Percentiles rank a stretch among this genome's conserved stretches.
phyloP scores from a whole-genome alignment of 2,797 vertebrate genomes.

The Tapera naevia region DNA sequence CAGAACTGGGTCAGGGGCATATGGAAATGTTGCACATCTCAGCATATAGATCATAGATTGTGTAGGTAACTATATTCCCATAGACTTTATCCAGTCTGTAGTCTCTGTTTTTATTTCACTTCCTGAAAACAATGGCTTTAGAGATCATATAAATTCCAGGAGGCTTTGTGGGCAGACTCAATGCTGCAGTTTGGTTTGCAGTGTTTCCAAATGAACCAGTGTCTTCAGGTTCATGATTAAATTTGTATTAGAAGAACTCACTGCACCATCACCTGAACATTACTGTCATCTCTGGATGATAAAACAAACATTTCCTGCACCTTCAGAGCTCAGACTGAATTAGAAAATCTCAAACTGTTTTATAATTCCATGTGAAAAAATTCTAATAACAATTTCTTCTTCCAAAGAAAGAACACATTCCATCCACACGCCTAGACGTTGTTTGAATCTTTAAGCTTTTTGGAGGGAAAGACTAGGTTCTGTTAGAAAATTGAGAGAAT shows the following conservation, averaged over 20 bases:
- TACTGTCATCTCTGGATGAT: neutral
- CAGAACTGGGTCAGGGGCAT: neutral
- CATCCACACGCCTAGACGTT: neutral
- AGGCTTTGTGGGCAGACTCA: conserved; percentile 7
- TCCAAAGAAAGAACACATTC: neutral
- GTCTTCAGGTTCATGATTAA: neutral
- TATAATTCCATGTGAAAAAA: neutral
- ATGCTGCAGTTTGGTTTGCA: neutral
- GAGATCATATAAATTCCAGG: neutral
- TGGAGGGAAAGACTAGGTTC: neutral
- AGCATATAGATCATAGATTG: neutral
- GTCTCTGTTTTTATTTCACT: neutral
- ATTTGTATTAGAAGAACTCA: neutral
- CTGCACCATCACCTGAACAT: neutral
- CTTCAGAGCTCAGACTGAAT: neutral
- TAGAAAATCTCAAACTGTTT: neutral
- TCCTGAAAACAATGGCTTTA: neutral
- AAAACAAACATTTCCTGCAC: neutral
- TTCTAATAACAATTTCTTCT: neutral
- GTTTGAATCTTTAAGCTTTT: neutral
- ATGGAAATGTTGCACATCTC: neutral
- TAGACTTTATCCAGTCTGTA: neutral
- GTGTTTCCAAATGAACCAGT: neutral
- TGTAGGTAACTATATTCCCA: neutral
- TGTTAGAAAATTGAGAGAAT: neutral